Percentiles rank a stretch among this genome's conserved stretches.
Conservation (phyloP, 2,888 invertebrate species). For the Drosophila ezoana region DNA sequence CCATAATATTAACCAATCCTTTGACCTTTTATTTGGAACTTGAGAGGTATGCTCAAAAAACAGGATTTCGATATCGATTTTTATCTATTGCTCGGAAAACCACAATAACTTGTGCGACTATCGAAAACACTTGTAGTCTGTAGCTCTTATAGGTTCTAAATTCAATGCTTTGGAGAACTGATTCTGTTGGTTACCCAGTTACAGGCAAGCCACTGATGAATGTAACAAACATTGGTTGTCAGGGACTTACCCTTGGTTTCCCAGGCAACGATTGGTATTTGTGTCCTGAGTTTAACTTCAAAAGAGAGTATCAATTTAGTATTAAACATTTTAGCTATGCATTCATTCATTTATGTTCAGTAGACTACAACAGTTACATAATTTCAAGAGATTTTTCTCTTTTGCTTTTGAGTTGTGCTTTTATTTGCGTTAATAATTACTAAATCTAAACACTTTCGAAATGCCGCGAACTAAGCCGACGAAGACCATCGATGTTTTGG, state of each 20-base stretch:
- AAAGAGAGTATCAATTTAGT: not conserved
- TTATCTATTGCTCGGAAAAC: no score
- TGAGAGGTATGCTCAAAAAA: no score
- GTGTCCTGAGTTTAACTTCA: slow-evolving; percentile 3
- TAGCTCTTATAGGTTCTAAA: no score
- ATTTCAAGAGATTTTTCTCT: not conserved
- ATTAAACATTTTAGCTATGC: slow-evolving; percentile 9
- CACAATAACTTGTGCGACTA: no score
- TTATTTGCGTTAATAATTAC: slow-evolving; percentile 1
- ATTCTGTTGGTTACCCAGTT: slow-evolving; percentile 1
- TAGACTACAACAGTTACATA: slow-evolving; percentile 11
- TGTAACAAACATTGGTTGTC: slow-evolving; percentile 13
- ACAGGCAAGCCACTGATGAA: not conserved
- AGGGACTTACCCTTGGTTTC: not conserved
- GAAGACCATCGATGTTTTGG: slow-evolving; percentile 81
- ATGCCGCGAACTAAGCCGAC: slow-evolving; percentile 84
- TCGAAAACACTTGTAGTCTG: no score
- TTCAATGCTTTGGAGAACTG: no score
- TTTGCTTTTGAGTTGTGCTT: not conserved
- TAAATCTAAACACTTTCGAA: slow-evolving; percentile 7
- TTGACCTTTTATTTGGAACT: no score
- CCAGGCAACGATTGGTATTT: slow-evolving; percentile 28
- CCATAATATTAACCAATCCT: no score
- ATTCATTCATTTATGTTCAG: slow-evolving; percentile 2
- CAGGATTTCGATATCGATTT: no score